Conservation (phyloP, 1,140 invertebrate genomes). For the Pinna nobilis region DNA sequence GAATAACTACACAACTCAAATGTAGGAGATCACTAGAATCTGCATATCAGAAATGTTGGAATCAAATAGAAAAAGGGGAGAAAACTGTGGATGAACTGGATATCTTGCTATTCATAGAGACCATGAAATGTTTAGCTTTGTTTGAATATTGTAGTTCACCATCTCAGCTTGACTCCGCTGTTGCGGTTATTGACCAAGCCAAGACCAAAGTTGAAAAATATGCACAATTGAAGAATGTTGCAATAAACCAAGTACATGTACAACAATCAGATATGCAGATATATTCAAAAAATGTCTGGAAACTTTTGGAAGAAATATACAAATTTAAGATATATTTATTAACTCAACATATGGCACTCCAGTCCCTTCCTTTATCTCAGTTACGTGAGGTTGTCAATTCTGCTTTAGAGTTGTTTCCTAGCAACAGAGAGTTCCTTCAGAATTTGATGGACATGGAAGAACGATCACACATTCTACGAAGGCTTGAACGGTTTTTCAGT, state of each 20-base stretch:
- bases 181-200: slow-evolving; percentile 48
- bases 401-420: slow-evolving; percentile 61
- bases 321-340: slow-evolving; percentile 45
- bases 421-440: slow-evolving; percentile 52
- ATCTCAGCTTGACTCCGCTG: slow-evolving; percentile 51
- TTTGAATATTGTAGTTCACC: slow-evolving; percentile 67
- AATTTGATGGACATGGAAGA: slow-evolving; percentile 59
- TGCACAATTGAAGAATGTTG: background rate
- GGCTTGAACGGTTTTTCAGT: slow-evolving; percentile 63
- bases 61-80: too few relatives aligned
- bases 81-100: slow-evolving; percentile 2
- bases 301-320: slow-evolving; percentile 30
- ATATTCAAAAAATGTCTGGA: background rate
- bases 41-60: too few relatives aligned
- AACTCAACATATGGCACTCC: slow-evolving; percentile 53
- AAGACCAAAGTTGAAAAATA: background rate
- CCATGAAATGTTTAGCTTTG: slow-evolving; percentile 59
- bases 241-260: background rate
- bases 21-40: background rate
- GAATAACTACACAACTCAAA: too few relatives aligned
- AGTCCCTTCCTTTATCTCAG: slow-evolving; percentile 38
- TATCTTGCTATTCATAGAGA: background rate
- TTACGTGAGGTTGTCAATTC: slow-evolving; percentile 49
- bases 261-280: background rate
- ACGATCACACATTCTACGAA: slow-evolving; percentile 54